A percentile compares a stretch with the other conserved stretches of the same genome.
These are phyloP conservation scores for Trachemys scripta DNA, from an alignment of 2,113 vertebrate genomes.

Conservation along the genomic window DNA sequence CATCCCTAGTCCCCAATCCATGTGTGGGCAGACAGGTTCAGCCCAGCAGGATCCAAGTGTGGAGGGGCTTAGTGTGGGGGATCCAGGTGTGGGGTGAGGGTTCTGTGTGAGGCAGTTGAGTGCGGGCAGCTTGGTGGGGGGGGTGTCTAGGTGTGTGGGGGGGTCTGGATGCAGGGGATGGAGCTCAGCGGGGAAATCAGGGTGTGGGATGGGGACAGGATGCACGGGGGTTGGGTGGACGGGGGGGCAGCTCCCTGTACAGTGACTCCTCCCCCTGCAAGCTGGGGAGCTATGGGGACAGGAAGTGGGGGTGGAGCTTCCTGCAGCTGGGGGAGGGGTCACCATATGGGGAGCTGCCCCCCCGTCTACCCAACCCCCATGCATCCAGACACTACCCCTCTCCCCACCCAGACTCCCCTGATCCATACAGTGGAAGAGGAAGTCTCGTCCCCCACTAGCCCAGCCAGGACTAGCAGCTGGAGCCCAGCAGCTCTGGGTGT, in stretches of 20 bases:
- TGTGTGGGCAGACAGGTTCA: no score
- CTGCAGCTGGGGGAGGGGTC: no score
- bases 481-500: neutral
- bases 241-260: no score
- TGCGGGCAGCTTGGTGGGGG: neutral
- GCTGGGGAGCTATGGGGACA: no score
- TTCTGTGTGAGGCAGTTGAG: neutral
- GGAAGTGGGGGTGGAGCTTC: neutral
- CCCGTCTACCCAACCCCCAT: no score
- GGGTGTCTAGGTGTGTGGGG: neutral
- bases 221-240: neutral
- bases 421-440: neutral
- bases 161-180: neutral
- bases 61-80: neutral
- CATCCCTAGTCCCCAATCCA: neutral
- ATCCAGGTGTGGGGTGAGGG: neutral
- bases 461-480: neutral
- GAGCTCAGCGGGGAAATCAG: neutral
- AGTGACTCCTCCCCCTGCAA: no score
- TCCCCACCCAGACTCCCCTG: no score
- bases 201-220: neutral
- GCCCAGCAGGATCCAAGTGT: neutral
- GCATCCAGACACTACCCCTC: no score
- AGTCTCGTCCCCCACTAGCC: neutral
- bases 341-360: no score